Evolutionary conservation across 35 echinoderm and acorn worm species (phyloP), one percentile per base, ranked within the genome.

Genomic region (Ophiothrix spiculata): DNA sequence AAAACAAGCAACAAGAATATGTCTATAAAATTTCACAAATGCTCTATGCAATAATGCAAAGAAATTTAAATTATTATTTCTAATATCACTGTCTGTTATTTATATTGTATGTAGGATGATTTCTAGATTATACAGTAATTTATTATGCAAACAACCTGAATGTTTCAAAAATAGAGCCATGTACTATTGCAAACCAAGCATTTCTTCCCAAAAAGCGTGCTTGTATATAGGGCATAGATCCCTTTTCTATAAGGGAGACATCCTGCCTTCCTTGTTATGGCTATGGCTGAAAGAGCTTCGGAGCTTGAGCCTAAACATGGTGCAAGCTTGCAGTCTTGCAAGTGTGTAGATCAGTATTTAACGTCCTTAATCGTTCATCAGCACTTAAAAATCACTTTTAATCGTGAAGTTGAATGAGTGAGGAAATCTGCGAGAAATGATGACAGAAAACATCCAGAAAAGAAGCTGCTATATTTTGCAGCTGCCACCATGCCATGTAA

Each of bases 41-140:
- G 60, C 60, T 69, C 3, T 25, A 69, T 69, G 8, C 16, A 69
- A 69, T 69, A 69, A 69, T 69, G 60, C 60, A 69, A 49, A 25
- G 29, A 28, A 69, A 69, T 2, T 28, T 69, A 25, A 69, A 69
- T 12, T 69, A 25, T 25, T 69, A 25, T 49, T 19, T 49, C 6
- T 10, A 10, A 49, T 49, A 2, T 25, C 29, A 69, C 29, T 69
- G 60, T 69, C 60, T 49, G 60, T 69, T 69, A 69, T 69, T 69
- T 69, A 69, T 69, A 69, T 69, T 69, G 60, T 69, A 69, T 69
- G 60, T 69, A 69, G 60, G 29, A 69, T 69, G 60, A n/a, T 69
- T 69, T 69, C 60, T 69, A 69, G 60, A 69, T 2, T 69, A 69
- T 69, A 69, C 60, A 69, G 60, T 69, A 69, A 69, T 69, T 69